Evolutionary conservation across 2,888 invertebrate genomes (phyloP).

Genomic region (Dione vanillae): DNA sequence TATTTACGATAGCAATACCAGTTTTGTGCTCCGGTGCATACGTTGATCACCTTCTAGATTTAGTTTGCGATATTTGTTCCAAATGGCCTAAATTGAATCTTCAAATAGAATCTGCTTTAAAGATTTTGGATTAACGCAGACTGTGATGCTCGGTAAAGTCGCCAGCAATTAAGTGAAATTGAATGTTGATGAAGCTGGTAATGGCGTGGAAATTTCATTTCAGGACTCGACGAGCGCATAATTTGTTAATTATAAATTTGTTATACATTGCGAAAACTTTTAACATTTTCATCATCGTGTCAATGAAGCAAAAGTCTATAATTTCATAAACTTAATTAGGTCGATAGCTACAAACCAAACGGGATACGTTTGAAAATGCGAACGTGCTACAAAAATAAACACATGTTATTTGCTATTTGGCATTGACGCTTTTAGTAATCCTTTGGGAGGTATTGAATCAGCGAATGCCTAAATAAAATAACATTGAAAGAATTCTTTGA

Average conservation of each 20-base stretch:
- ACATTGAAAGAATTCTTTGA: neutral
- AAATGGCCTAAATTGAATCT: constrained; percentile 56
- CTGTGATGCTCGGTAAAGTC: constrained; percentile 52
- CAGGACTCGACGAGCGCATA: constrained; percentile 53
- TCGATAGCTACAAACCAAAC: constrained; percentile 13
- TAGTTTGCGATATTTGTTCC: constrained; percentile 47
- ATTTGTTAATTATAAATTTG: constrained; percentile 51
- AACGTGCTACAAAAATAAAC: constrained; percentile 47
- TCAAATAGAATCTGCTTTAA: constrained; percentile 60
- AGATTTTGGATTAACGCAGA: constrained; percentile 44
- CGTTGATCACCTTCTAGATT: constrained; percentile 62
- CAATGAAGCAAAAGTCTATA: constrained; percentile 4
- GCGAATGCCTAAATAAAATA: constrained; percentile 28
- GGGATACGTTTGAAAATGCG: constrained; percentile 34
- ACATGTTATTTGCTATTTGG: constrained; percentile 40
- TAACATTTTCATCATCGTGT: neutral
- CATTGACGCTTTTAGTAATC: constrained; percentile 47
- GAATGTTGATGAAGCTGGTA: constrained; percentile 63
- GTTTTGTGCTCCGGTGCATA: constrained; percentile 52
- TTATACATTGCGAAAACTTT: constrained; percentile 37
- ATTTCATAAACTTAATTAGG: constrained; percentile 16
- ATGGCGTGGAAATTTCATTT: constrained; percentile 60
- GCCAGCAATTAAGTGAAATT: constrained; percentile 71
- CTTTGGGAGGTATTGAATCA: constrained; percentile 39
- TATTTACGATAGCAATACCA: constrained; percentile 40